phyloP scores from a whole-genome alignment of 2,113 vertebrate species.

The Pardalotus punctatus region DNA sequence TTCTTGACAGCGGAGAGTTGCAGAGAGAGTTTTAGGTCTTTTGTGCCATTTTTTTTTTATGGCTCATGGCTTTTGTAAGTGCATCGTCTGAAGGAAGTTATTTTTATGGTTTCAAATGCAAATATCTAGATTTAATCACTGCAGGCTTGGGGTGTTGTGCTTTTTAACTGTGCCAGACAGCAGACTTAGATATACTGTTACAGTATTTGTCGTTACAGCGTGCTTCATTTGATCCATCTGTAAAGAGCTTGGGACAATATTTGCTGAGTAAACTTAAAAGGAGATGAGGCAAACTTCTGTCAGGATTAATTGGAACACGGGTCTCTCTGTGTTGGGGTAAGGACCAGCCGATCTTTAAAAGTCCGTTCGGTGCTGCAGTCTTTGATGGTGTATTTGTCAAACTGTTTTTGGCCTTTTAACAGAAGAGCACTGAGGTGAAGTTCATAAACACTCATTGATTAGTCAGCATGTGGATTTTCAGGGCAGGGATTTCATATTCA shows the following conservation, averaged over 20 bases:
- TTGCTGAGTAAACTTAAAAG: not conserved
- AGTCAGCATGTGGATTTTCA: not conserved
- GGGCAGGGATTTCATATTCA: not conserved
- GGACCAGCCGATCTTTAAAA: not conserved
- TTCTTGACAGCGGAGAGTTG: not conserved
- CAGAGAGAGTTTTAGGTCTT: not conserved
- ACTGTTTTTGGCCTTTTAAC: not conserved
- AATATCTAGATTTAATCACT: not conserved
- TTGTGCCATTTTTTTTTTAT: not conserved
- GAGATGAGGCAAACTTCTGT: not conserved
- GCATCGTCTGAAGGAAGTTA: not conserved
- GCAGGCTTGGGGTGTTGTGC: not conserved
- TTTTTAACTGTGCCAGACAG: not conserved
- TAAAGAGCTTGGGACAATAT: not conserved
- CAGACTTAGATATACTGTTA: not conserved
- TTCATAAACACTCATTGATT: not conserved
- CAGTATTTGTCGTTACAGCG: not conserved
- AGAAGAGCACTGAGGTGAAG: not conserved
- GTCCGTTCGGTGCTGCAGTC: not conserved
- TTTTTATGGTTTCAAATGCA: not conserved
- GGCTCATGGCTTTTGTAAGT: not conserved
- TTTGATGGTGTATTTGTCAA: not conserved
- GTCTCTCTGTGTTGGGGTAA: not conserved
- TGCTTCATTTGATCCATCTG: not conserved
- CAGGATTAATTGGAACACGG: not conserved